Conservation (phyloP, 2,888 invertebrate genomes). For the Charanyca ferruginea region DNA sequence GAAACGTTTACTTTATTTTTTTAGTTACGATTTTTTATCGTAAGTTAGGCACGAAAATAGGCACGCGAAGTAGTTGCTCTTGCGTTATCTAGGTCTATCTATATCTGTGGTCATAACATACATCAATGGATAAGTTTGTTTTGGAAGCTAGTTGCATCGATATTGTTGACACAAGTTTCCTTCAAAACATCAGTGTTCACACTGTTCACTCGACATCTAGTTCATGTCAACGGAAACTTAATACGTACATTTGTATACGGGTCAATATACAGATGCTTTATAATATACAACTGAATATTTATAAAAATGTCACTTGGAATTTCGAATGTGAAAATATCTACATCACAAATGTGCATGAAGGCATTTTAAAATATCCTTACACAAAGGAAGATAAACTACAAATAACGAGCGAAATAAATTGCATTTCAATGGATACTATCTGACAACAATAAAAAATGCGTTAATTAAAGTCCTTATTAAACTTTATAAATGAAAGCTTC, state of each 20-base stretch:
- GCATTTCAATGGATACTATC: constrained; percentile 38
- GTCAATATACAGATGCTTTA: background rate
- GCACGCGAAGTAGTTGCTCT: no score
- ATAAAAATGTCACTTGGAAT: constrained; percentile 8
- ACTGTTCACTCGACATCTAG: constrained; percentile 9
- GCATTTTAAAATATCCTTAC: constrained; percentile 17
- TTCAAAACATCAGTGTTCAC: constrained; percentile 20
- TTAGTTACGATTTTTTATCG: no score
- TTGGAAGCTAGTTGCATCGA: constrained; percentile 7
- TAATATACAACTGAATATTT: constrained; percentile 9
- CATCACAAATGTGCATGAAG: constrained; percentile 14
- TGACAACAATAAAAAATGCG: constrained; percentile 21
- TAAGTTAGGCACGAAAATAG: no score
- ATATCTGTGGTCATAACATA: no score
- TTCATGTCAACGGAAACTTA: constrained; percentile 23
- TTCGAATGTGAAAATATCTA: constrained; percentile 20
- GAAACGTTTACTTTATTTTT: no score
- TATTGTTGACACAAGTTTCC: constrained; percentile 21
- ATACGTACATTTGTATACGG: constrained; percentile 9
- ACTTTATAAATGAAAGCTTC: constrained; percentile 18
- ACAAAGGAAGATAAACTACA: constrained; percentile 29
- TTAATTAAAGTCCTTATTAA: constrained; percentile 30
- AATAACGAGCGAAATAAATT: constrained; percentile 41
- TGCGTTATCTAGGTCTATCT: no score
- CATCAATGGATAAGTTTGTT: constrained; percentile 21